Evolutionary conservation across 1,140 invertebrate genomes (phyloP), one percentile per base, ranked within the genome.

Genomic region (Piezodorus guildinii): DNA sequence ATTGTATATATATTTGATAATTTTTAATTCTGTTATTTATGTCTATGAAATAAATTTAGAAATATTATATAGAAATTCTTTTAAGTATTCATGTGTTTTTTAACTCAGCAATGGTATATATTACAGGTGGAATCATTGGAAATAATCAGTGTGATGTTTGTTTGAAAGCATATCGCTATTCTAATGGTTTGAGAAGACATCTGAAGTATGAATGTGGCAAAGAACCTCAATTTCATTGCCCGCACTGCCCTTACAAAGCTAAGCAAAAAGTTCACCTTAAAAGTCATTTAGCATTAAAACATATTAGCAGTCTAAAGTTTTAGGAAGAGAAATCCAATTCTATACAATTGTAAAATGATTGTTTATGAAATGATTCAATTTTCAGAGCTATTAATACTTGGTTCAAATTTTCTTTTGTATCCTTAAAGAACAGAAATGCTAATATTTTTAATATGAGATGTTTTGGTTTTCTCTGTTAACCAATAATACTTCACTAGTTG

Each of bases 131-230:
- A 8, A 39, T 49, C 1, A 3, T 23, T 56, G 17, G 23, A 56
- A 56, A 56, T 56, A 27, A 39, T 56, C 15, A 23, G 5, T 56
- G 52, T 14, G 15, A 56, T 23, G 52, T 56, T 23, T 56, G 52
- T 25, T 23, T 23, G 27, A 56, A 56, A 56, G 17, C 52, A 56
- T 56, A 56, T 15, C 17, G 52, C 4, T 56, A 56, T 25, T 23
- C 17, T n/a, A 3, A 56, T 16, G 52, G 52, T 10, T 56, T 56
- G 27, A 23, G 73, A 61, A 74, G 77, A 61, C 81, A 82, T 66
- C 71, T 79, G 25, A 74, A 76, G 16, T 76, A 80, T 56, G 80
- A 81, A 65, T 82, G 81, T 66, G 79, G 79, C 45, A 78, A 79
- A 62, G 76, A 77, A 61, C 79, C 80, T 21, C 72, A 76, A 9